Evolutionary conservation across 1,140 invertebrate species (phyloP).

Genomic region (Linepithema humile): DNA sequence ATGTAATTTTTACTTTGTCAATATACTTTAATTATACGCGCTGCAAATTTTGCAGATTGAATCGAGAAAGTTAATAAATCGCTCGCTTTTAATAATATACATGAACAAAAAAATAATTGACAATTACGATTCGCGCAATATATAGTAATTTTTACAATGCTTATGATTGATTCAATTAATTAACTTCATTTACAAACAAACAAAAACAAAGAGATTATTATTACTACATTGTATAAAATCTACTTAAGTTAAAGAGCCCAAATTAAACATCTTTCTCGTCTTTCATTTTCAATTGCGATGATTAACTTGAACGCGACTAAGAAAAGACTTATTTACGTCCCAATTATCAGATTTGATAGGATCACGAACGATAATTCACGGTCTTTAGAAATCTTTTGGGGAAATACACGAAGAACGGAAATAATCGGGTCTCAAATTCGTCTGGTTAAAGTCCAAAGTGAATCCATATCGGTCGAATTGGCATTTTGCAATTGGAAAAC

Average conservation of each 20-base stretch:
- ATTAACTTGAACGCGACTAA: background rate
- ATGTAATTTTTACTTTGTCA: background rate
- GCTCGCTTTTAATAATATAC: too few relatives aligned
- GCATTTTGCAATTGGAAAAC: background rate
- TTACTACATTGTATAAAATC: too few relatives aligned
- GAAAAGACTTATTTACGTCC: background rate
- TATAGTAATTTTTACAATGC: too few relatives aligned
- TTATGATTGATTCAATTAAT: too few relatives aligned
- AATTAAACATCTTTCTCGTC: background rate
- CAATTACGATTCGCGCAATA: too few relatives aligned
- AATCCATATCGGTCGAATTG: background rate
- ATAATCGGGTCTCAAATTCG: conserved; percentile 1
- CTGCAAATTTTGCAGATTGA: too few relatives aligned
- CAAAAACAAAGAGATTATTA: too few relatives aligned
- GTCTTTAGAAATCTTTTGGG: conserved; percentile 1
- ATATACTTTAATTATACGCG: too few relatives aligned
- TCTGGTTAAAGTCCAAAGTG: conserved; percentile 13
- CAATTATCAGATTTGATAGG: conserved; percentile 29
- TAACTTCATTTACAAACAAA: too few relatives aligned
- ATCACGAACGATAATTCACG: conserved; percentile 18
- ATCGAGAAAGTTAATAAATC: too few relatives aligned
- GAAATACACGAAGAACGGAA: conserved; percentile 13
- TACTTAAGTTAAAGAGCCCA: background rate
- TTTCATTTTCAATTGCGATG: background rate
- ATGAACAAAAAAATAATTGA: too few relatives aligned